Evolutionary conservation across 2,888 invertebrate genomes (phyloP).

Genomic region (Mactromeris polynyma): DNA sequence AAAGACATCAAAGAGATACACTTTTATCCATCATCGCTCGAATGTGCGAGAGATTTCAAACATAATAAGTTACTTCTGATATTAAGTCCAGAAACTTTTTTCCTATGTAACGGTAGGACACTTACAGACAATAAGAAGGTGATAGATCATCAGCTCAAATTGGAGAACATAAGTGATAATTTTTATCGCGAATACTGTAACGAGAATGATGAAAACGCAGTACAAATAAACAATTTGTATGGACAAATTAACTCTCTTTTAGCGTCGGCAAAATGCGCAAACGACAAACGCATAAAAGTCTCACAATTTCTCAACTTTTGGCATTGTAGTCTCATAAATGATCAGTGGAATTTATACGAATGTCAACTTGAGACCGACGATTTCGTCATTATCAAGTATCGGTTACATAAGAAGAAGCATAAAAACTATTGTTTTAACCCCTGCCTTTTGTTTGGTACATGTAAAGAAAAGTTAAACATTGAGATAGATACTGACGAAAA

Average conservation of each 20-base stretch:
- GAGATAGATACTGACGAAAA: constrained; percentile 31
- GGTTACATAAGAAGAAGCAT: constrained; percentile 27
- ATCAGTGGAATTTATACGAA: constrained; percentile 30
- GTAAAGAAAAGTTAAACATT: constrained; percentile 19
- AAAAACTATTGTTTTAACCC: constrained; percentile 45
- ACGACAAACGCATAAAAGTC: constrained; percentile 20
- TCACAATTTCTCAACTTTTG: constrained; percentile 39
- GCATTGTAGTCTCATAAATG: constrained; percentile 26
- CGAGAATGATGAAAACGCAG: constrained; percentile 14
- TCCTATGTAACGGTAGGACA: constrained; percentile 30
- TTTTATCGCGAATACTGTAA: constrained; percentile 35
- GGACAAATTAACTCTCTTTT: constrained; percentile 19
- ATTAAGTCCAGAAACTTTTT: constrained; percentile 29
- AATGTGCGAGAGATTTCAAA: constrained; percentile 14
- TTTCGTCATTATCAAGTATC: constrained; percentile 23
- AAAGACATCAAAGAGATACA: constrained; percentile 27
- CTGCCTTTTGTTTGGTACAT: constrained; percentile 33
- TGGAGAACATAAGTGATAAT: constrained; percentile 31
- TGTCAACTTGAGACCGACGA: constrained; percentile 38
- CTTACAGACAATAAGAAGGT: constrained; percentile 41
- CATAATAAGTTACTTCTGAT: constrained; percentile 18
- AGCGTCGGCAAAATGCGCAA: constrained; percentile 25
- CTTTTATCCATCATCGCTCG: constrained; percentile 26
- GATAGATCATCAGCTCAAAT: constrained; percentile 34
- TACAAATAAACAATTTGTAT: constrained; percentile 5